A percentile compares a stretch with the other conserved stretches of the same genome.
These are phyloP conservation scores for Stegophylla sp. DNA, from an alignment of 2,888 invertebrate species.

Conservation along the genomic window DNA sequence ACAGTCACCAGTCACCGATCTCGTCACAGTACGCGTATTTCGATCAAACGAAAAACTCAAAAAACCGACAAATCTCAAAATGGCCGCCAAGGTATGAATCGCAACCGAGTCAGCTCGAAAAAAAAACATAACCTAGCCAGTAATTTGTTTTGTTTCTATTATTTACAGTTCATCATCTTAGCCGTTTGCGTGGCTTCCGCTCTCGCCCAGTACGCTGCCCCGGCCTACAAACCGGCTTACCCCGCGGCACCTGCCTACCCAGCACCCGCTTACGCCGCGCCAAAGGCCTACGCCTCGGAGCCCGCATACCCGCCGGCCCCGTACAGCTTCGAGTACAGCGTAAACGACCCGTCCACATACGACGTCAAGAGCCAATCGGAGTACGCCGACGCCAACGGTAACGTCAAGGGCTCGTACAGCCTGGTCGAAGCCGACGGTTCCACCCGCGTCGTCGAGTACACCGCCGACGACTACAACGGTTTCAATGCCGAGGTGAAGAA, in stretches of 20 bases:
- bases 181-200: conserved; percentile 42
- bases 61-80: background rate
- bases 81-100: conserved; percentile 40
- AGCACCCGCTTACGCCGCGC: conserved; percentile 49
- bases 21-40: background rate
- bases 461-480: conserved; percentile 54
- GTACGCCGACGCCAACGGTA: conserved; percentile 58
- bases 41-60: background rate
- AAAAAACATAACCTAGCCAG: background rate
- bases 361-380: conserved; percentile 57
- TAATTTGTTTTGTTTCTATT: background rate
- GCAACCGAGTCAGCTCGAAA: background rate
- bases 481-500: conserved; percentile 56
- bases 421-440: conserved; percentile 56
- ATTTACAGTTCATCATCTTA: conserved; percentile 50
- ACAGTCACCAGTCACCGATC: conserved; percentile 9
- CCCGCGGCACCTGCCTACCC: conserved; percentile 31
- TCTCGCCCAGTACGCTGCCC: conserved; percentile 57
- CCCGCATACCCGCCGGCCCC: conserved; percentile 47
- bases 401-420: conserved; percentile 59
- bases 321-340: conserved; percentile 59
- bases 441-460: conserved; percentile 59
- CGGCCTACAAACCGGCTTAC: conserved; percentile 57
- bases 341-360: conserved; percentile 56
- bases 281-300: conserved; percentile 49